Percentiles rank a stretch among this genome's conserved stretches.
phyloP scores from a whole-genome alignment of 2,888 invertebrate species.

The Drosophila birchii region DNA sequence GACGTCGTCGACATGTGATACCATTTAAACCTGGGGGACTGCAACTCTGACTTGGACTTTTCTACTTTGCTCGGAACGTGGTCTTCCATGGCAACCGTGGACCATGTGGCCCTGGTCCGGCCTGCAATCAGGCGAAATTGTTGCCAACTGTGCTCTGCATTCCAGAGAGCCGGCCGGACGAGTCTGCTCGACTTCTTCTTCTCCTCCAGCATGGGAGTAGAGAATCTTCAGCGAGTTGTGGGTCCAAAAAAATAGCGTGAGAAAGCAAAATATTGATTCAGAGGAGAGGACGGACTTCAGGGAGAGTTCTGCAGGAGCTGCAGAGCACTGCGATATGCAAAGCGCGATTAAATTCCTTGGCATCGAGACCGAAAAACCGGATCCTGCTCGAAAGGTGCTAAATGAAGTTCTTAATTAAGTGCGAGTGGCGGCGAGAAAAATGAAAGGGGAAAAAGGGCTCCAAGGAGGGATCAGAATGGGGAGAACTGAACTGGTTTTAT shows the following conservation, averaged over 20 bases:
- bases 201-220: slow-evolving; percentile 29
- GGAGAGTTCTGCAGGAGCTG: slow-evolving; percentile 15
- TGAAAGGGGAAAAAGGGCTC: slow-evolving; percentile 46
- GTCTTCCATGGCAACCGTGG: slow-evolving; percentile 31
- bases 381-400: slow-evolving; percentile 71
- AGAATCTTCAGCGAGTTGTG: not conserved
- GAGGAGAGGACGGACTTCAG: slow-evolving; percentile 8
- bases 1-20: slow-evolving; percentile 11
- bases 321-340: slow-evolving; percentile 71
- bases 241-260: slow-evolving; percentile 68
- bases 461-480: not conserved
- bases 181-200: slow-evolving; percentile 36
- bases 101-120: slow-evolving; percentile 31
- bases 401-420: slow-evolving; percentile 81
- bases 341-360: slow-evolving; percentile 77
- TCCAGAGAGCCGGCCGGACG: slow-evolving; percentile 53
- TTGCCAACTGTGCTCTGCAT: slow-evolving; percentile 74
- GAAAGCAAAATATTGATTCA: slow-evolving; percentile 81
- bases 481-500: slow-evolving; percentile 59
- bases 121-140: slow-evolving; percentile 76
- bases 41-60: slow-evolving; percentile 8
- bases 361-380: slow-evolving; percentile 34
- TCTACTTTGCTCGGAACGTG: slow-evolving; percentile 19
- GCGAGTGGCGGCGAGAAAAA: slow-evolving; percentile 66
- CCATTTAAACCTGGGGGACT: slow-evolving; percentile 12